Percentiles rank a stretch among this genome's conserved stretches.
Conservation (phyloP, 2,113 vertebrate species). For the Castor canadensis region DNA sequence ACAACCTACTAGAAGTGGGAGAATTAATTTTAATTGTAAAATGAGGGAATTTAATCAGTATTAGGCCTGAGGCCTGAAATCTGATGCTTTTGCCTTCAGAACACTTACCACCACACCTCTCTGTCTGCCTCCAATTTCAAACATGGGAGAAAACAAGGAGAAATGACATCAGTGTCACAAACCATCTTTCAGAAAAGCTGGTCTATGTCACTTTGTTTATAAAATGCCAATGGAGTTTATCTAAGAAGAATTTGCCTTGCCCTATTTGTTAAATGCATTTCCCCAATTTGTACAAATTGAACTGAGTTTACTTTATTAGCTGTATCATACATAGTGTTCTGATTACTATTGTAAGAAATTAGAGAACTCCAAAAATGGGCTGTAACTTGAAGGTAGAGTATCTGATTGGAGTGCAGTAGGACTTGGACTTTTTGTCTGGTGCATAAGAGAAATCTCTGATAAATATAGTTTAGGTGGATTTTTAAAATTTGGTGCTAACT, state of each 20-base stretch:
- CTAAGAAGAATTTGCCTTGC: not conserved
- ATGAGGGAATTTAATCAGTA: not conserved
- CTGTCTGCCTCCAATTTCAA: not conserved
- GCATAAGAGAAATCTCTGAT: not conserved
- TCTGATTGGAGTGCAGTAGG: not conserved
- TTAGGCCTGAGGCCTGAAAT: not conserved
- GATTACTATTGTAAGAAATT: conserved; percentile 6
- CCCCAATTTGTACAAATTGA: not conserved
- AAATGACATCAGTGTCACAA: not conserved
- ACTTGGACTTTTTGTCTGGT: not conserved
- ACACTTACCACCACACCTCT: not conserved
- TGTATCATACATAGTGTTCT: not conserved
- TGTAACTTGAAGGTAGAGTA: not conserved
- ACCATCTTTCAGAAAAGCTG: not conserved
- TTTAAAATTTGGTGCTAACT: not conserved
- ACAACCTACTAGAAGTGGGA: not conserved
- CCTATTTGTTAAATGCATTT: not conserved
- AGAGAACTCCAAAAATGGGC: not conserved
- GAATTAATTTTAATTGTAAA: not conserved
- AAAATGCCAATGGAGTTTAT: not conserved
- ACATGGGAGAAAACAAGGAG: not conserved
- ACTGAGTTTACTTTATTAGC: not conserved
- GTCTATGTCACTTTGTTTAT: not conserved
- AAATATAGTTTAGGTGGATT: not conserved
- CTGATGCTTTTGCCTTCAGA: not conserved